Base-by-base conservation (phyloP, 2,888 invertebrate species). In the Linyphia triangularis region DNA sequence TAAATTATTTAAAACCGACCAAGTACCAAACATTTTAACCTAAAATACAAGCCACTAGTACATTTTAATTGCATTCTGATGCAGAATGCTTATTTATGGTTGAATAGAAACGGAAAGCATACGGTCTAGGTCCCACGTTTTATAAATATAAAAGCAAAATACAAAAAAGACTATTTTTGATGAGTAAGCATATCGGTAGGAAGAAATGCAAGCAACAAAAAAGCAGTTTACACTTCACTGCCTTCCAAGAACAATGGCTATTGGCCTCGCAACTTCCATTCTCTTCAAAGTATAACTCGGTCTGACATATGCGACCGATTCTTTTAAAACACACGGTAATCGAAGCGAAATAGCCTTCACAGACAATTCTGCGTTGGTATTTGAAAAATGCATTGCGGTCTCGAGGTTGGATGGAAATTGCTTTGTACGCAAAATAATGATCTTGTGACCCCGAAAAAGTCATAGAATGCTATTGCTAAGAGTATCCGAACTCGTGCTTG, bases 231-330 rank as follows among this genome's bases (percentile, higher is more conserved):
- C 67, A 75, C 75, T 19, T 37, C 33, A 75, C 65, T 84, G 84
- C 51, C 13, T 84, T 37, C 65, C 2, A 40, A 30, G 67, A 84
- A 84, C 84, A 84, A 84, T 84, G 43, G 75, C 26, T 73, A 65
- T 65, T 73, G 65, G 72, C 72, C 82, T 82, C 28, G 63, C 37
- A 37, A 19, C 16, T n/a, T 28, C 59, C 16, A 22, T n/a, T 51
- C 51, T 51, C 51, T 51, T 51, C 51, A 51, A 51, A 51, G 51
- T 51, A 51, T n/a, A 51, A 51, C 16, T 51, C 51, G 51, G 51
- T 51, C 51, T 51, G n/a, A 16, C 51, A 51, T n/a, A 51, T 51
- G 13, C n/a, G 51, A n/a, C 13, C 51, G 13, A 13, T 33, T 33
- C 33, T 33, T 33, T 33, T 33, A 33, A 33, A 4, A 33, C 33